Evolutionary conservation across 2,113 vertebrate species (phyloP).

Genomic region (Copsychus sechellarum): DNA sequence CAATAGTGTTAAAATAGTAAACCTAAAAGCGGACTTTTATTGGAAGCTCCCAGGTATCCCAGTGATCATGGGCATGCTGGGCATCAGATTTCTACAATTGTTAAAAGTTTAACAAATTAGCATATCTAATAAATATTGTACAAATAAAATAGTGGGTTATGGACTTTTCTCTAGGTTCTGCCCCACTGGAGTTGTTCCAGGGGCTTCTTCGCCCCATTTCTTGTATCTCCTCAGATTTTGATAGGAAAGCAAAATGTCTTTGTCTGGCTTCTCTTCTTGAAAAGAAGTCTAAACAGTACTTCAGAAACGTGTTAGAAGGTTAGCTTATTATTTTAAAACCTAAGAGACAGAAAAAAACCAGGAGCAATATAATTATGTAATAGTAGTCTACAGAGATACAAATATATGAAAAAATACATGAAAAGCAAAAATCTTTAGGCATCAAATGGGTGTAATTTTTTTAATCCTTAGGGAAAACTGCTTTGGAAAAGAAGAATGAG

Average conservation of each 20-base stretch:
- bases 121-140: not conserved
- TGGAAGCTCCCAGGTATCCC: not conserved
- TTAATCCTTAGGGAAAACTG: not conserved
- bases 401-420: not conserved
- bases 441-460: not conserved
- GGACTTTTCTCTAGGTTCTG: not conserved
- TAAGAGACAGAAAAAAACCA: not conserved
- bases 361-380: not conserved
- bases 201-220: not conserved
- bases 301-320: not conserved
- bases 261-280: not conserved
- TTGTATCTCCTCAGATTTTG: not conserved
- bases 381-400: not conserved
- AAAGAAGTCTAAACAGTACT: not conserved
- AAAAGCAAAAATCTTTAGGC: not conserved
- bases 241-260: not conserved
- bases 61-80: rapidly evolving
- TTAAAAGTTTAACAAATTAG: not conserved
- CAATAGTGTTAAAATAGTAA: not conserved
- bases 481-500: not conserved
- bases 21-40: not conserved
- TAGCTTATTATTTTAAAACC: not conserved
- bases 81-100: not conserved
- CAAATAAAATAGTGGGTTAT: not conserved
- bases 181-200: not conserved